phyloP scores from a whole-genome alignment of 2,113 vertebrate genomes.

The Centropus bengalensis region DNA sequence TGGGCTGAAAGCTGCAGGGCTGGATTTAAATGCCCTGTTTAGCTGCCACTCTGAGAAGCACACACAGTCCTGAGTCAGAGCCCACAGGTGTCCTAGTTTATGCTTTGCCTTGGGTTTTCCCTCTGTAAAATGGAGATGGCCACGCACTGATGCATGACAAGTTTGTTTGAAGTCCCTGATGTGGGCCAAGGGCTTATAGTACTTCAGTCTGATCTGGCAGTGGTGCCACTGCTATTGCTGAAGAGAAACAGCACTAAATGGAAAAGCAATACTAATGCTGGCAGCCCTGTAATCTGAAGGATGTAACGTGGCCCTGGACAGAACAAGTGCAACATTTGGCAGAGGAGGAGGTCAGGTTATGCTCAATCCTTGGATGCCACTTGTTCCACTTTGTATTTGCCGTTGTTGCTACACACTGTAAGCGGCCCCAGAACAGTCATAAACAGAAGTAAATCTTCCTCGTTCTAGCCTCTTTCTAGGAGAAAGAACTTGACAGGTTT shows the following conservation, averaged over 20 bases:
- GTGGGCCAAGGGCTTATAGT: not conserved
- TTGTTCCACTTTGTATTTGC: not conserved
- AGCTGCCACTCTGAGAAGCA: not conserved
- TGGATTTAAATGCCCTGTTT: not conserved
- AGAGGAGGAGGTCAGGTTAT: not conserved
- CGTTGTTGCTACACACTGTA: not conserved
- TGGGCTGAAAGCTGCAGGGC: not conserved
- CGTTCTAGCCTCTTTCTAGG: not conserved
- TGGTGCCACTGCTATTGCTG: not conserved
- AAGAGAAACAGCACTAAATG: not conserved
- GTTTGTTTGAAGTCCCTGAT: not conserved
- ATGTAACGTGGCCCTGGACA: not conserved
- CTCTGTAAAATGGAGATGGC: not conserved
- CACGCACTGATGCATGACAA: not conserved
- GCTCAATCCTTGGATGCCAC: not conserved
- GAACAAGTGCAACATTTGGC: not conserved
- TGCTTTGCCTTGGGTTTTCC: not conserved
- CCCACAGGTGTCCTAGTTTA: not conserved
- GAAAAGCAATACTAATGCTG: not conserved
- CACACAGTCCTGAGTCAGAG: not conserved
- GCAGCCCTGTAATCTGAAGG: not conserved
- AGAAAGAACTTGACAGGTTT: not conserved
- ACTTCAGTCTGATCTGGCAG: not conserved
- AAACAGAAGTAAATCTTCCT: not conserved
- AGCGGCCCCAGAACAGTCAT: not conserved